phyloP scores from a whole-genome alignment of 2,888 invertebrate genomes.

The Rhagophthalmus giganteus region DNA sequence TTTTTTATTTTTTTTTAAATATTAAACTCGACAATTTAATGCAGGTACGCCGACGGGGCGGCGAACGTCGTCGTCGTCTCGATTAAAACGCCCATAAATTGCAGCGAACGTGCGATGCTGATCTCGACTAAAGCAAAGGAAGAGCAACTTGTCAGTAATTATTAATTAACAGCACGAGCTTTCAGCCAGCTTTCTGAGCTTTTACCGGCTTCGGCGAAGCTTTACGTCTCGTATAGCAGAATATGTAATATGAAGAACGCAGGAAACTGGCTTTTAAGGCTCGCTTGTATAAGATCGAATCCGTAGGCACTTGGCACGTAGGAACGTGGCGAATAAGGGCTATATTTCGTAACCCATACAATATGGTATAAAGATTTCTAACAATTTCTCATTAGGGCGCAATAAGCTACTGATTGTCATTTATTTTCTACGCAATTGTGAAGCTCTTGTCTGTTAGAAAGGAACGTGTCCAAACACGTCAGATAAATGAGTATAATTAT shows the following conservation, averaged over 20 bases:
- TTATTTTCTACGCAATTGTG: conserved; percentile 54
- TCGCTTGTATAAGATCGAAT: conserved; percentile 24
- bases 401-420: conserved; percentile 55
- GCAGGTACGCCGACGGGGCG: conserved; percentile 1
- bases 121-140: conserved; percentile 54
- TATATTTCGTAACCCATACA: conserved; percentile 35
- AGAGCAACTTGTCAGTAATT: conserved; percentile 60
- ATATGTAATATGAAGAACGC: conserved; percentile 52
- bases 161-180: conserved; percentile 60
- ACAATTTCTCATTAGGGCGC: conserved; percentile 56
- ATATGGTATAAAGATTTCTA: conserved; percentile 52
- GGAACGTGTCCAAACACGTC: conserved; percentile 49
- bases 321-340: conserved; percentile 32
- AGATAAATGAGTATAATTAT: conserved; percentile 52
- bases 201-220: conserved; percentile 57
- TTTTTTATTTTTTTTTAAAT: neutral
- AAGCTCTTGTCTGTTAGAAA: conserved; percentile 48
- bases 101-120: conserved; percentile 39
- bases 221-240: conserved; percentile 51
- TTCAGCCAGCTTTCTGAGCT: conserved; percentile 59
- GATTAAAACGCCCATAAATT: conserved; percentile 3
- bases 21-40: neutral
- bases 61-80: conserved; percentile 19
- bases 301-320: conserved; percentile 23
- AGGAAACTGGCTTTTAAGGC: conserved; percentile 35